Conservation (phyloP, 2,797 vertebrate genomes). For the Epinephelus awoara region DNA sequence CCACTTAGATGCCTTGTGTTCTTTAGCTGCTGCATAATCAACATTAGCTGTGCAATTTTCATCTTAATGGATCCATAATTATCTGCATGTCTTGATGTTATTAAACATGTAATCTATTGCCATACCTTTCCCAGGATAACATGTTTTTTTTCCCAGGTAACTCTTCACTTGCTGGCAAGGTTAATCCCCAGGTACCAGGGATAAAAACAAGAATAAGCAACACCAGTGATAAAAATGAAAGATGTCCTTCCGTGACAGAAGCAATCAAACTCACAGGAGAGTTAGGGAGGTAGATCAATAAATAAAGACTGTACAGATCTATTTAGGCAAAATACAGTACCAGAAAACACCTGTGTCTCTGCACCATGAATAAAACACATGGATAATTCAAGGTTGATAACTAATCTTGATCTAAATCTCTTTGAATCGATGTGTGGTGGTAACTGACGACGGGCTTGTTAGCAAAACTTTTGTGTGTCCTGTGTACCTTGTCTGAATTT, state of each 20-base stretch:
- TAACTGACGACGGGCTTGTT: too few relatives aligned
- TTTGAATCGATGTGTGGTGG: too few relatives aligned
- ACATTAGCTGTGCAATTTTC: background rate
- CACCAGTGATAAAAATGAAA: background rate
- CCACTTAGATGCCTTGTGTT: background rate
- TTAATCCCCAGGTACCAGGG: slow-evolving; percentile 1
- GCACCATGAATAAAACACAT: too few relatives aligned
- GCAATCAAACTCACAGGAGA: slow-evolving; percentile 17
- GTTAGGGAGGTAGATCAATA: background rate
- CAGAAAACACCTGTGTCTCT: background rate
- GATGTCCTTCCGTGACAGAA: background rate
- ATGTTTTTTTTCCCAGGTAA: background rate
- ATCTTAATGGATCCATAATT: slow-evolving; percentile 10
- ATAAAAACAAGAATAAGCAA: background rate
- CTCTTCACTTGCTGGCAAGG: background rate
- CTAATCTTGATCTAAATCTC: background rate
- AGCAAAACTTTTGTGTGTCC: too few relatives aligned
- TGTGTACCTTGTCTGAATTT: too few relatives aligned
- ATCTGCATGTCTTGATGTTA: background rate
- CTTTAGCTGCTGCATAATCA: background rate
- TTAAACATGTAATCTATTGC: background rate
- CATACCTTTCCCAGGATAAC: background rate
- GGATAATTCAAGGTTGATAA: background rate
- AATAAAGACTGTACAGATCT: slow-evolving; percentile 7
- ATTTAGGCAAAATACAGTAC: background rate